A percentile compares a stretch with the other conserved stretches of the same genome.
These are phyloP conservation scores for Folsomia manolachei DNA, from an alignment of 2,888 invertebrate genomes.

Conservation along the genomic window DNA sequence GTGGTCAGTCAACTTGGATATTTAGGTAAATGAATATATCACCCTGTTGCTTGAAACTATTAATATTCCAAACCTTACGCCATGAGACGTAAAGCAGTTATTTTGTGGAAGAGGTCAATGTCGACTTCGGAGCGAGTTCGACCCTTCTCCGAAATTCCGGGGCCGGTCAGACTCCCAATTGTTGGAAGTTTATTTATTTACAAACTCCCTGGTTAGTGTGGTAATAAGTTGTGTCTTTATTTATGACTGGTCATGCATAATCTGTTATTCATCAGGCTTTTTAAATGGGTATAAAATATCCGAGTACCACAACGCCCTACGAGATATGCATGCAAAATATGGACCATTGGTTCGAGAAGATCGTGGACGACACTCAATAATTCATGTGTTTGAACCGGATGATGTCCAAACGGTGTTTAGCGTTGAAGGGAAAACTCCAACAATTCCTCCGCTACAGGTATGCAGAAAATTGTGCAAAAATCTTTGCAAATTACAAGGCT, in stretches of 20 bases:
- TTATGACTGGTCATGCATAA: no score
- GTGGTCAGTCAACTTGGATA: no score
- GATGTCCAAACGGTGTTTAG: constrained; percentile 56
- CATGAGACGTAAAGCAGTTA: no score
- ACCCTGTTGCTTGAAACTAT: no score
- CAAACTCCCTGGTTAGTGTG: neutral
- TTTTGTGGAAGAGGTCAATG: no score
- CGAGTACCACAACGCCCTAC: constrained; percentile 55
- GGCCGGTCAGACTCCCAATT: constrained; percentile 52
- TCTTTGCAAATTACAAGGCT: no score
- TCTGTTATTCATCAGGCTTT: constrained; percentile 29
- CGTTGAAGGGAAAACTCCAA: constrained; percentile 58
- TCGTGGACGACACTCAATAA: constrained; percentile 55
- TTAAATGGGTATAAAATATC: constrained; percentile 51
- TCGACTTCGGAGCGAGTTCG: no score
- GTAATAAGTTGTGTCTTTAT: neutral
- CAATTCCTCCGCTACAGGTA: constrained; percentile 57
- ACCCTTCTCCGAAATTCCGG: constrained; percentile 52
- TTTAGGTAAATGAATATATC: no score
- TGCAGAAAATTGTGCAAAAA: no score
- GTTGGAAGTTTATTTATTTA: constrained; percentile 48
- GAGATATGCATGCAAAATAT: constrained; percentile 55
- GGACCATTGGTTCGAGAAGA: constrained; percentile 58
- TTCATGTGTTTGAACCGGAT: constrained; percentile 59
- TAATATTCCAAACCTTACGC: no score